Conservation (phyloP, 2,113 vertebrate species). For the Arizona elegans region DNA sequence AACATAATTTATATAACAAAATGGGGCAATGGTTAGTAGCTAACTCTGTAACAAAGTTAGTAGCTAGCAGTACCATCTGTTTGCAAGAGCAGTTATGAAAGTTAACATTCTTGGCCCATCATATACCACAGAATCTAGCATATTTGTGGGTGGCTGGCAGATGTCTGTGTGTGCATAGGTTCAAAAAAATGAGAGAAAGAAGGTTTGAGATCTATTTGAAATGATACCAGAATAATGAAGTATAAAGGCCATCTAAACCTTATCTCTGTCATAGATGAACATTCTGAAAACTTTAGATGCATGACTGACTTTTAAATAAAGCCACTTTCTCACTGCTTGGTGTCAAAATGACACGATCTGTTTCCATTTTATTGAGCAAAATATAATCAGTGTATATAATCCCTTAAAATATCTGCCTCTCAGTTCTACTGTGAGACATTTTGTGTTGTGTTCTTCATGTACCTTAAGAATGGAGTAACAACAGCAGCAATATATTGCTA, state of each 20-base stretch:
- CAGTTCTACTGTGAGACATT: background rate
- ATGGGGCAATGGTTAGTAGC: background rate
- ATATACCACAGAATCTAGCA: background rate
- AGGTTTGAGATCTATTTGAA: background rate
- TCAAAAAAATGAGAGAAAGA: background rate
- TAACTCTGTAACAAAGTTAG: background rate
- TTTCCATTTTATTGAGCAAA: background rate
- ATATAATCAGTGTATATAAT: background rate
- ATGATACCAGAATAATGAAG: background rate
- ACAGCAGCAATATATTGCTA: background rate
- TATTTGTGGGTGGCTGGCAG: background rate
- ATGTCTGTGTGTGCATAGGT: background rate
- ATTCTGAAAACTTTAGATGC: background rate
- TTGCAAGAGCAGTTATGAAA: background rate
- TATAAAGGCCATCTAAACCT: background rate
- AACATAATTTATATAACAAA: background rate
- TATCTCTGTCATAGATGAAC: background rate
- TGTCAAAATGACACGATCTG: background rate
- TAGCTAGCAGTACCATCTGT: background rate
- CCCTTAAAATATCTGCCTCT: background rate
- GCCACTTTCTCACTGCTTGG: background rate
- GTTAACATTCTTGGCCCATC: background rate
- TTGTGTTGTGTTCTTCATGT: background rate
- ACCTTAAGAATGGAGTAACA: background rate
- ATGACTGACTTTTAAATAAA: background rate